Evolutionary conservation across 1,140 invertebrate species (phyloP).

Genomic region (Harpegnathos saltator): DNA sequence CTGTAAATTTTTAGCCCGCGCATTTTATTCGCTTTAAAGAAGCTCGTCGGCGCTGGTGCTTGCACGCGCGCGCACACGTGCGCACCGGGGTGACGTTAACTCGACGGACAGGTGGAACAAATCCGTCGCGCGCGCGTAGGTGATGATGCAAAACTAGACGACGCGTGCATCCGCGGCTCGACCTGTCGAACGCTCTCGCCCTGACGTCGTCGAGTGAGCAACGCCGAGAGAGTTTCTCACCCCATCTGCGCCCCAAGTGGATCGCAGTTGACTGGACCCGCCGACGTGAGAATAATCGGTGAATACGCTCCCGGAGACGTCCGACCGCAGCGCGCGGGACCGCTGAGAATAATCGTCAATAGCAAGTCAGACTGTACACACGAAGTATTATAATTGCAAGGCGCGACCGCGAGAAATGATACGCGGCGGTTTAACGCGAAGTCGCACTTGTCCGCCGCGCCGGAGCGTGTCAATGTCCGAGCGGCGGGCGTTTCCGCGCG

Average conservation of each 20-base stretch:
- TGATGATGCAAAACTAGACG: slow-evolving; percentile 50
- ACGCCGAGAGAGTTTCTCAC: neutral
- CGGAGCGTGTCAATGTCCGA: no score
- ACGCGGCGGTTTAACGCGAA: no score
- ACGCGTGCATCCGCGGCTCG: neutral
- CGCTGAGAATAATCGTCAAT: no score
- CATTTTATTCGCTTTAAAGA: slow-evolving; percentile 63
- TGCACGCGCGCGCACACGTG: neutral
- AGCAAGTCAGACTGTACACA: no score
- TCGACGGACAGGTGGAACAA: slow-evolving; percentile 46
- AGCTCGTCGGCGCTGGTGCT: slow-evolving; percentile 50
- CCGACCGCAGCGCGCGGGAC: no score
- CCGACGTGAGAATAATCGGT: neutral
- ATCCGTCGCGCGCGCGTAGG: slow-evolving; percentile 20
- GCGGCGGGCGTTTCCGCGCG: no score
- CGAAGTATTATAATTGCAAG: no score
- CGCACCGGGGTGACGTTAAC: slow-evolving; percentile 26
- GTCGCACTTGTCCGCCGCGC: no score
- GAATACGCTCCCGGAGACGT: neutral
- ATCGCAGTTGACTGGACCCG: neutral
- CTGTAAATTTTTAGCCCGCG: slow-evolving; percentile 45
- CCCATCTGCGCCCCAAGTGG: neutral
- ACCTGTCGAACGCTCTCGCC: slow-evolving; percentile 1
- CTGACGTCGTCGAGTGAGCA: slow-evolving; percentile 27
- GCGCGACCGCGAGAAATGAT: no score